A percentile compares a stretch with the other conserved stretches of the same genome.
These are phyloP conservation scores for Akabosia matsudoensis DNA, from an alignment of 1,140 invertebrate species.

Conservation along the genomic window DNA sequence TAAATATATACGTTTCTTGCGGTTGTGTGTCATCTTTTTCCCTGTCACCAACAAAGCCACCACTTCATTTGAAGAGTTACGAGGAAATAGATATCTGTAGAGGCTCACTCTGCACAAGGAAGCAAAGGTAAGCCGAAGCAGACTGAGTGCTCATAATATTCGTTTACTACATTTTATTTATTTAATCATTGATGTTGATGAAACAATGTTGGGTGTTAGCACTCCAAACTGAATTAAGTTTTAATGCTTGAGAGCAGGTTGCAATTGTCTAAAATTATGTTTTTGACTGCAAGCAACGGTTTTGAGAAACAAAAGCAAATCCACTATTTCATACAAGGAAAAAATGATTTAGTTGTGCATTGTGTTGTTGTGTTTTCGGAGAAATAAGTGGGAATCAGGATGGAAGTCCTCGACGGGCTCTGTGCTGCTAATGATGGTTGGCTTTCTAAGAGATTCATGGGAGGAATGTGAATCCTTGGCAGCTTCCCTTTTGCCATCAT, in stretches of 20 bases:
- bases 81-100: neutral
- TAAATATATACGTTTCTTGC: no score
- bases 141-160: neutral
- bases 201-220: neutral
- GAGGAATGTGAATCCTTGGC: constrained; percentile 19
- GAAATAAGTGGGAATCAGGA: neutral
- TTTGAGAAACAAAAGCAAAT: no score
- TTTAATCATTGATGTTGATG: neutral
- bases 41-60: neutral
- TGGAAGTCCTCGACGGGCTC: neutral
- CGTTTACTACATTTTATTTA: neutral
- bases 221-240: neutral
- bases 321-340: no score
- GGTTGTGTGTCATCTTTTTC: neutral
- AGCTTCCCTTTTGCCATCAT: constrained; percentile 6
- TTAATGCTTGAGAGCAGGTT: neutral
- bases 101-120: neutral
- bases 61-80: neutral
- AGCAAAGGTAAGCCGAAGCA: neutral
- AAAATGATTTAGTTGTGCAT: neutral
- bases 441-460: constrained; percentile 13
- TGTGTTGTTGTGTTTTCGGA: neutral
- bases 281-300: no score
- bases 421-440: constrained; percentile 19
- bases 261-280: no score